Evolutionary conservation across 2,888 invertebrate genomes (phyloP).

Genomic region (Pollenia griseotomentosa): DNA sequence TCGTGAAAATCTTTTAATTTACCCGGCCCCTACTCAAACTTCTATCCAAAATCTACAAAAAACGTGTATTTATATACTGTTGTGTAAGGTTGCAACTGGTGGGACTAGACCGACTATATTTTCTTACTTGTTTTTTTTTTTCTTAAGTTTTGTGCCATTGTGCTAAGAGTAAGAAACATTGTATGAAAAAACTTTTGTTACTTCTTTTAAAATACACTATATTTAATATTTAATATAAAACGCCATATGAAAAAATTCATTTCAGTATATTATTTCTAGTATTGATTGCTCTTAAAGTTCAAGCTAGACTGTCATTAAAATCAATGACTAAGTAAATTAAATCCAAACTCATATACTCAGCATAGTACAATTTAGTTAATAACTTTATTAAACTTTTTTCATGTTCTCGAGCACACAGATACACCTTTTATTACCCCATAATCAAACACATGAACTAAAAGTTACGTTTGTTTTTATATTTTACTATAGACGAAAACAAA

Average conservation of each 20-base stretch:
- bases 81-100: no score
- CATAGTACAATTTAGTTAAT: neutral
- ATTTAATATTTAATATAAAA: no score
- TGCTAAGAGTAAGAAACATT: no score
- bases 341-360: neutral
- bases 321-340: conserved; percentile 66
- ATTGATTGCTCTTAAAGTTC: conserved; percentile 13
- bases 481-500: neutral
- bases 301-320: conserved; percentile 58
- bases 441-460: neutral
- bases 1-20: no score
- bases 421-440: conserved; percentile 37
- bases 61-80: no score
- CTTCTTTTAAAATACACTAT: no score
- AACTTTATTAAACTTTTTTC: conserved; percentile 47
- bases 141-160: no score
- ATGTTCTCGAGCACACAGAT: neutral
- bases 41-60: no score
- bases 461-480: neutral
- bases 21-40: no score
- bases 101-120: no score
- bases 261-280: neutral
- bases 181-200: no score
- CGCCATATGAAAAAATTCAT: neutral
- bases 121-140: no score